phyloP scores from a whole-genome alignment of 2,113 vertebrate genomes.

The Recurvirostra avosetta region DNA sequence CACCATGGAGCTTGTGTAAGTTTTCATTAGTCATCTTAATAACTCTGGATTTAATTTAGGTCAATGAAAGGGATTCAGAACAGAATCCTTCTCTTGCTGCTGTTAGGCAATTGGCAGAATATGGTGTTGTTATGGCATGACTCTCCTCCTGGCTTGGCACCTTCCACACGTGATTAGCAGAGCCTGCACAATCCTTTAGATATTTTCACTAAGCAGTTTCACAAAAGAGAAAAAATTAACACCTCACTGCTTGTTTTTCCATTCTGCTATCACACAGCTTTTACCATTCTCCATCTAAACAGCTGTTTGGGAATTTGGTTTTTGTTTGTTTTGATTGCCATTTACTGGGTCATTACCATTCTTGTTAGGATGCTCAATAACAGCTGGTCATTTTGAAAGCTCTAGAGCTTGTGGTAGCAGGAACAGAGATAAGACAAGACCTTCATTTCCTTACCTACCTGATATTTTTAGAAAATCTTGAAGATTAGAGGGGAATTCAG shows the following conservation, averaged over 20 bases:
- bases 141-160: background rate
- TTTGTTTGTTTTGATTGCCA: background rate
- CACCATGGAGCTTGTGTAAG: background rate
- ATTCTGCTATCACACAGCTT: background rate
- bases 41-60: background rate
- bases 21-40: background rate
- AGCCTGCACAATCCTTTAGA: background rate
- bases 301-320: background rate
- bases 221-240: background rate
- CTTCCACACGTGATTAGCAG: background rate
- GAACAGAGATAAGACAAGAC: background rate
- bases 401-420: background rate
- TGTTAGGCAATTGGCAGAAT: background rate
- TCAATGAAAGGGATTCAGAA: background rate
- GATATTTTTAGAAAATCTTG: background rate
- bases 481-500: background rate
- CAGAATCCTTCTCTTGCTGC: background rate
- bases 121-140: background rate
- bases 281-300: background rate
- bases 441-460: background rate
- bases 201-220: background rate
- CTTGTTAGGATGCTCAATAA: background rate
- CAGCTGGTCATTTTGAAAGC: background rate
- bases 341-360: background rate
- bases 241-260: background rate